Percentiles rank a stretch among this genome's conserved stretches.
phyloP scores from a whole-genome alignment of 2,113 vertebrate genomes.

The Ceyx cyanopectus region DNA sequence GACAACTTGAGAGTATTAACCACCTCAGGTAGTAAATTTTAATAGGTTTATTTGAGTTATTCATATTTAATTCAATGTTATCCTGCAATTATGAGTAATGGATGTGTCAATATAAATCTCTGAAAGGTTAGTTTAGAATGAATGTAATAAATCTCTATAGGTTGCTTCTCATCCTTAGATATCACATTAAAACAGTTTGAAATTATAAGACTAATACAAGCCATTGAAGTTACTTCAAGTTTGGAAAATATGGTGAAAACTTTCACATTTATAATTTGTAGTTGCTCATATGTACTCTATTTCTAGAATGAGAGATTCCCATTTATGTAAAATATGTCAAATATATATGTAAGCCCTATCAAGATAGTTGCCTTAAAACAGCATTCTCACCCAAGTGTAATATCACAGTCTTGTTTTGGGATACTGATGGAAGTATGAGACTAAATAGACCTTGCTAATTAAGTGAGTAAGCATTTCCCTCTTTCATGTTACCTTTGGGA shows the following conservation, averaged over 20 bases:
- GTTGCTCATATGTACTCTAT: background rate
- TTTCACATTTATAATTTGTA: background rate
- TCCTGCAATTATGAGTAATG: background rate
- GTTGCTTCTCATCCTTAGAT: background rate
- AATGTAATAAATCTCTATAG: background rate
- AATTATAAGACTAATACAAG: background rate
- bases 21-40: background rate
- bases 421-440: background rate
- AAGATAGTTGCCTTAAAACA: background rate
- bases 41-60: background rate
- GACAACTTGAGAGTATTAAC: background rate
- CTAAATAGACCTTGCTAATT: background rate
- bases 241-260: background rate
- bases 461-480: background rate
- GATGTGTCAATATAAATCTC: background rate
- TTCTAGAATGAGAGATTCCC: background rate
- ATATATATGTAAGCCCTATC: background rate
- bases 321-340: background rate
- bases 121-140: background rate
- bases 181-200: background rate
- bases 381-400: background rate
- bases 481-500: background rate
- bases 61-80: background rate
- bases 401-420: background rate
- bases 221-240: background rate